A percentile compares a stretch with the other conserved stretches of the same genome.
Conservation (phyloP, 2,888 invertebrate species). For the Pammene aurita region DNA sequence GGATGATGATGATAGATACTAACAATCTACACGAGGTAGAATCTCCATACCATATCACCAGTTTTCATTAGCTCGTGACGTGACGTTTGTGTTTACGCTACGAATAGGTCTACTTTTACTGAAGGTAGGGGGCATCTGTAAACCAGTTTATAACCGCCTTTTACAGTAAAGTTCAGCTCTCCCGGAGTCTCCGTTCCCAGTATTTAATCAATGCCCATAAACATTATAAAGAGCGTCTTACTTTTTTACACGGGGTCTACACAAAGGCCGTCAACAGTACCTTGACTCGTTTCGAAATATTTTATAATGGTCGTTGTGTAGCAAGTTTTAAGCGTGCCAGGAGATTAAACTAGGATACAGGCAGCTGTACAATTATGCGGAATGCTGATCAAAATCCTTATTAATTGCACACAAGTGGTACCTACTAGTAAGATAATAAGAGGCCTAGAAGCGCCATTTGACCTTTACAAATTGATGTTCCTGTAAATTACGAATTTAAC, state of each 20-base stretch:
- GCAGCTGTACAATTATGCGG: background rate
- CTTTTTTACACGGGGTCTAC: slow-evolving; percentile 19
- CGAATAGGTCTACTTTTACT: no score
- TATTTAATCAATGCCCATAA: slow-evolving; percentile 35
- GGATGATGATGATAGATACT: no score
- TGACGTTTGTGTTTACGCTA: no score
- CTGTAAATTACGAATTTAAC: no score
- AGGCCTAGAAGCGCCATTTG: no score
- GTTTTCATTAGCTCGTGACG: no score
- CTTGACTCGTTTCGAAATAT: background rate
- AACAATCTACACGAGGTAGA: no score
- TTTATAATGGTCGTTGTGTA: background rate
- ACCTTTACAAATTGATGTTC: no score
- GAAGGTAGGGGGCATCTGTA: background rate
- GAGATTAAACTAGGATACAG: background rate
- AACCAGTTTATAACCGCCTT: slow-evolving; percentile 13
- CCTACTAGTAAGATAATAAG: no score
- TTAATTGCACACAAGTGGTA: no score
- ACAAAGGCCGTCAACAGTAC: slow-evolving; percentile 1
- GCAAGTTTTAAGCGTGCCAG: background rate
- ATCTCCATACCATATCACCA: no score
- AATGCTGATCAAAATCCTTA: background rate
- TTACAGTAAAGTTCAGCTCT: slow-evolving; percentile 11
- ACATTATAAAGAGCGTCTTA: slow-evolving; percentile 22
- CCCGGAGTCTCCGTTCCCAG: slow-evolving; percentile 8